A percentile compares a stretch with the other conserved stretches of the same genome.
These are phyloP conservation scores for Cecropterus lyciades DNA, from an alignment of 1,140 invertebrate genomes.

Conservation along the genomic window DNA sequence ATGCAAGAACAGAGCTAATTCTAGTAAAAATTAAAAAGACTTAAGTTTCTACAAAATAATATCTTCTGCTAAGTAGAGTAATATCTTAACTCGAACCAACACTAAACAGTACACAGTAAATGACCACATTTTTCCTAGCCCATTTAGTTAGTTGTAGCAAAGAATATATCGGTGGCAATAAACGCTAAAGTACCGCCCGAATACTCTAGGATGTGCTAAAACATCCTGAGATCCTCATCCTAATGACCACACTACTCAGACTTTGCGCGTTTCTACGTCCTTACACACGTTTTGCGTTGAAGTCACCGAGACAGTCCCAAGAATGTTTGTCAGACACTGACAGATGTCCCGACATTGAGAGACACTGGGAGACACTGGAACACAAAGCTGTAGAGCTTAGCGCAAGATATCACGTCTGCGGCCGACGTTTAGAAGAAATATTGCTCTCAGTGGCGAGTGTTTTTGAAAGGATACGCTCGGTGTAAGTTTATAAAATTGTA, in stretches of 20 bases:
- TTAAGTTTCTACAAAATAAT: neutral
- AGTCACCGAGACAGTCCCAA: conserved; percentile 26
- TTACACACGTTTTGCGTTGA: conserved; percentile 41
- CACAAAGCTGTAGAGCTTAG: conserved; percentile 16
- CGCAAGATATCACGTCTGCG: conserved; percentile 22
- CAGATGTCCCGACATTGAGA: neutral
- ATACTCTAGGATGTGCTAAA: conserved; percentile 21
- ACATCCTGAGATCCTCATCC: conserved; percentile 31
- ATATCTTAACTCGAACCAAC: conserved; percentile 9
- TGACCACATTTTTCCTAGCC: conserved; percentile 21
- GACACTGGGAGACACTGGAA: neutral
- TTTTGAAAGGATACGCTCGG: conserved; percentile 4
- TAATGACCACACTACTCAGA: conserved; percentile 45
- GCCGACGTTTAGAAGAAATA: conserved; percentile 30
- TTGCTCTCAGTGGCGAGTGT: conserved; percentile 7
- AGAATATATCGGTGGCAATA: conserved; percentile 29
- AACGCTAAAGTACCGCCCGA: conserved; percentile 15
- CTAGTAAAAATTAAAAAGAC: too few species aligned
- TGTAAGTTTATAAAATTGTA: conserved; percentile 1
- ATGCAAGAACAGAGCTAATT: too few species aligned
- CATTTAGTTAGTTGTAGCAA: conserved; percentile 20
- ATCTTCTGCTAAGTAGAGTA: neutral
- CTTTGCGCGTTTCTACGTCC: conserved; percentile 34
- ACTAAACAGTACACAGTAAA: conserved; percentile 17
- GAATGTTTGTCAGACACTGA: conserved; percentile 31